Evolutionary conservation across 2,888 invertebrate species (phyloP).

Genomic region (Thecocarcelia acutangulata): DNA sequence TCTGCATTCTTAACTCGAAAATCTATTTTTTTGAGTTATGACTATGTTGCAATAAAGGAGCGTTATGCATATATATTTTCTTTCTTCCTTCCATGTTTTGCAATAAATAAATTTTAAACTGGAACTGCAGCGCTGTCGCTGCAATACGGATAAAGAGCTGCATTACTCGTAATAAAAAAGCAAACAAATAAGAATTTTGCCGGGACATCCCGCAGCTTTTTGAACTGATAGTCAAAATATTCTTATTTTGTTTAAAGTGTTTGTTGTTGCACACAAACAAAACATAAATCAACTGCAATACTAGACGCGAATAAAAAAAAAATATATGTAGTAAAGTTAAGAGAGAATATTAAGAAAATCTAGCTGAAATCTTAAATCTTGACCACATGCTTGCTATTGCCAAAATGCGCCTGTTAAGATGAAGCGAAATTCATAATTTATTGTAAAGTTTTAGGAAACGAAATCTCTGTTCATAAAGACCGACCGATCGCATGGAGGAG

Average conservation of each 20-base stretch:
- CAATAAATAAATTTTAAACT: slow-evolving; percentile 12
- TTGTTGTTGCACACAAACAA: slow-evolving; percentile 52
- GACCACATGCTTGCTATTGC: slow-evolving; percentile 36
- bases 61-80: slow-evolving; percentile 21
- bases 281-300: slow-evolving; percentile 54
- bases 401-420: slow-evolving; percentile 14
- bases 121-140: too few species aligned
- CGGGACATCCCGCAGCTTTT: slow-evolving; percentile 68
- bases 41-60: too few species aligned
- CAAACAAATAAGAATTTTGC: slow-evolving; percentile 35
- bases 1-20: too few species aligned
- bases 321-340: not conserved
- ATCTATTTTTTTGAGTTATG: too few species aligned
- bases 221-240: slow-evolving; percentile 66
- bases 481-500: slow-evolving; percentile 25
- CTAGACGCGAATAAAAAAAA: slow-evolving; percentile 10
- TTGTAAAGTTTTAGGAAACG: slow-evolving; percentile 5
- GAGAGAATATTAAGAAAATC: slow-evolving; percentile 37
- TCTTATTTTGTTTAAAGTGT: slow-evolving; percentile 41
- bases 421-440: slow-evolving; percentile 35
- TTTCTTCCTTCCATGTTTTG: slow-evolving; percentile 27
- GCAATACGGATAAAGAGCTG: slow-evolving; percentile 1
- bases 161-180: slow-evolving; percentile 1
- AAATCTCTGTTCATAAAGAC: not conserved
- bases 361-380: slow-evolving; percentile 46